phyloP scores from a whole-genome alignment of 2,888 invertebrate species.

The Omphaloscelis lunosa region DNA sequence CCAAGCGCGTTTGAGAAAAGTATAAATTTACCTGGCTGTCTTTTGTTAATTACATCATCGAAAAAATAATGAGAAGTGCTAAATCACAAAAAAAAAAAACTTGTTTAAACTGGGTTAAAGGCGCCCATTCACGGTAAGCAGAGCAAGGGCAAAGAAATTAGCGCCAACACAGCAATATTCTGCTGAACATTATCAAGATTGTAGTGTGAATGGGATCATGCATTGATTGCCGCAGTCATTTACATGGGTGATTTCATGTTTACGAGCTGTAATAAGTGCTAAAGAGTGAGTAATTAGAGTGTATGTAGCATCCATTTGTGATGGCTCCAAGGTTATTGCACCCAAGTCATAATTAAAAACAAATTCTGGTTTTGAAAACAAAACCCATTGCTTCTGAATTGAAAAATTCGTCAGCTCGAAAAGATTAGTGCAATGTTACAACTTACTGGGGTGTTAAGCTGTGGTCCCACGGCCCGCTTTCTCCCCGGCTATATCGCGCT shows the following conservation, averaged over 20 bases:
- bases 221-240: constrained; percentile 19
- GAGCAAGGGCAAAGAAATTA: constrained; percentile 45
- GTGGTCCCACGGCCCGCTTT: no score
- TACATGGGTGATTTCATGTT: constrained; percentile 44
- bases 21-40: neutral
- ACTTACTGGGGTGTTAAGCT: no score
- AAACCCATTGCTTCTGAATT: neutral
- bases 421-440: no score
- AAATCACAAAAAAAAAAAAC: constrained; percentile 27
- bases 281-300: constrained; percentile 29
- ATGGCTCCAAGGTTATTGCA: constrained; percentile 2
- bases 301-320: constrained; percentile 25
- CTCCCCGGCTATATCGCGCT: no score
- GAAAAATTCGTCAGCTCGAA: no score
- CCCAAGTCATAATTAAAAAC: neutral
- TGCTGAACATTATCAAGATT: constrained; percentile 2
- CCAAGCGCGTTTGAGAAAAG: no score
- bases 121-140: constrained; percentile 18
- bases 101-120: constrained; percentile 25
- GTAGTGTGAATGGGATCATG: constrained; percentile 26
- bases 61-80: neutral
- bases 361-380: neutral
- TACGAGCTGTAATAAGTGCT: constrained; percentile 4
- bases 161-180: constrained; percentile 8
- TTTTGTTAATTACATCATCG: neutral